phyloP scores from a whole-genome alignment of 2,113 vertebrate genomes.

The Hippocampus barbouri region DNA sequence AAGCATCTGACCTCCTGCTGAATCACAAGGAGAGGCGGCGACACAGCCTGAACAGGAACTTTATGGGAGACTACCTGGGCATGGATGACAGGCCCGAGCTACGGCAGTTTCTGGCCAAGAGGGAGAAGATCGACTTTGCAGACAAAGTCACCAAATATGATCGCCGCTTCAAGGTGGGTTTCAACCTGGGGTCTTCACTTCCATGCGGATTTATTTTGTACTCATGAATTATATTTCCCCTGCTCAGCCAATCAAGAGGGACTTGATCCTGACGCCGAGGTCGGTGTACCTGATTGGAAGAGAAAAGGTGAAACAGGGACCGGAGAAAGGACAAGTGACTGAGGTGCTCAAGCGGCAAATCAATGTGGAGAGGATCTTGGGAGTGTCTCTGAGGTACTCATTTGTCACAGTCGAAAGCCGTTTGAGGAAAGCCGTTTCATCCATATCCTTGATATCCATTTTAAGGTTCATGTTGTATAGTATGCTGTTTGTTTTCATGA shows the following conservation, averaged over 20 bases:
- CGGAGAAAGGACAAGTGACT: slow-evolving; percentile 89
- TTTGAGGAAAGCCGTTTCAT: background rate
- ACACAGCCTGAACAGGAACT: slow-evolving; percentile 97
- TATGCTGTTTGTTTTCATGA: background rate
- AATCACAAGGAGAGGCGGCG: slow-evolving; percentile 92
- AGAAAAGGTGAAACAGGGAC: slow-evolving; percentile 93
- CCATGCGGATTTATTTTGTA: background rate
- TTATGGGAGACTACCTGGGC: slow-evolving; percentile 94
- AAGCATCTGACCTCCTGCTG: slow-evolving; percentile 90
- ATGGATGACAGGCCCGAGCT: slow-evolving; percentile 94
- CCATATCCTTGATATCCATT: background rate
- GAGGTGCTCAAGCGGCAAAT: slow-evolving; percentile 90
- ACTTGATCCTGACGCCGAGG: slow-evolving; percentile 91
- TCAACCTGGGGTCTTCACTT: background rate
- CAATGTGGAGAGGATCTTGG: slow-evolving; percentile 87
- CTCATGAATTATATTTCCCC: background rate
- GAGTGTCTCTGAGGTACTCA: slow-evolving; percentile 86
- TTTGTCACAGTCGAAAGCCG: background rate
- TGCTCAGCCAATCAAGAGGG: slow-evolving; percentile 84
- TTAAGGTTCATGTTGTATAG: background rate
- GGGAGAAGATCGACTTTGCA: slow-evolving; percentile 95
- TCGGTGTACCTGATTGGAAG: slow-evolving; percentile 91
- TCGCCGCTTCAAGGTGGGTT: slow-evolving; percentile 87
- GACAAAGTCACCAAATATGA: slow-evolving; percentile 93
- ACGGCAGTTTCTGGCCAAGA: slow-evolving; percentile 88